Evolutionary conservation across 2,888 invertebrate species (phyloP), one percentile per base, ranked within the genome.

Genomic region (Busseola fusca): DNA sequence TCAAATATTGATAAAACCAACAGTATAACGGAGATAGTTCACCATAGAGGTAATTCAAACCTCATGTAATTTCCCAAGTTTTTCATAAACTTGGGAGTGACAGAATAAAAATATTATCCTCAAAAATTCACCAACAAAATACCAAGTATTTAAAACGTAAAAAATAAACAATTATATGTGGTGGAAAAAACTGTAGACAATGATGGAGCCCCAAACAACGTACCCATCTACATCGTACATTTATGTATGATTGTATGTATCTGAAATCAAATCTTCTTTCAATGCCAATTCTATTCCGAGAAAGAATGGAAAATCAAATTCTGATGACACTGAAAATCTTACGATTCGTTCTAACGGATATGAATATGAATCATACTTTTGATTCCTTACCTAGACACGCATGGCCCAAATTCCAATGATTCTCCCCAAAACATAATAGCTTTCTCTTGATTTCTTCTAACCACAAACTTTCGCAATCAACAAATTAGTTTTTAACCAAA

Each of bases 371-470:
- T 42, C 25, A 34, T 42, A 40, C 14, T 50, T 5, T 52, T n/a
- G 0, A 52, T 9, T n/a, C 25, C 7, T 5, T 37, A 40, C 18
- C 18, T n/a, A 25, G 3, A 54, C 52, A 45, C 45, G 27, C 16
- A 37, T 45, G 42, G 7, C 45, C 59, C 34, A 73, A 67, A 73
- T 76, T 45, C 25, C 52, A 54, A 68, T 16, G 58, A 52, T 42
- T 52, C n/a, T 67, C 50, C 12, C 27, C 25, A 56, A 60, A 74
- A 62, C 21, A 62, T 68, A 60, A 59, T 60, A 34, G 40, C 76
- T 74, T 77, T 77, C 70, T 74, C 63, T 63, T 63, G n/a, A 63
- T 63, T 30, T 50, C 60, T 62, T 56, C 56, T 42, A 58, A 45
- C 72, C 60, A 57, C 70, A 50, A 54, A 34, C 59, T 77, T 50